Percentiles rank a stretch among this genome's conserved stretches.
phyloP scores from a whole-genome alignment of 2,888 invertebrate species.

The Callyntrura sp. region DNA sequence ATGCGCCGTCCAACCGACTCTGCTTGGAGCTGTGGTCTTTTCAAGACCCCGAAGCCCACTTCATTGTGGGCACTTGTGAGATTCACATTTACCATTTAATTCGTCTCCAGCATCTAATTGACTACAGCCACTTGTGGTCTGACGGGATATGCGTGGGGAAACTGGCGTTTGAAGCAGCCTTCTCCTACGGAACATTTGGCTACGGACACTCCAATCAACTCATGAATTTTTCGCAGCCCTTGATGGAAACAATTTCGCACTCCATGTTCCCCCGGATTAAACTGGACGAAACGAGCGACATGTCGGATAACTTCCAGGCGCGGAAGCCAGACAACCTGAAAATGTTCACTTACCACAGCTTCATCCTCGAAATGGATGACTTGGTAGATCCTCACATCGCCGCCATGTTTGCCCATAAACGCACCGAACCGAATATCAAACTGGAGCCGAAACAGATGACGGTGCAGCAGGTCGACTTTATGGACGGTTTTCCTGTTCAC shows the following conservation, averaged over 20 bases:
- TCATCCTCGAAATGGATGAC: conserved; percentile 77
- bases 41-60: conserved; percentile 82
- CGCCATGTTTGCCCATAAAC: conserved; percentile 1
- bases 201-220: conserved; percentile 82
- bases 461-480: conserved; percentile 80
- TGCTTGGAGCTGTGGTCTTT: conserved; percentile 82
- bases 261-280: conserved; percentile 82
- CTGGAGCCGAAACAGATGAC: conserved; percentile 73
- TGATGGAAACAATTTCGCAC: conserved; percentile 79
- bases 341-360: conserved; percentile 76
- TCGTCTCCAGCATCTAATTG: conserved; percentile 77
- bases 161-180: conserved; percentile 79
- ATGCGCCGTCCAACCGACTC: conserved; percentile 76
- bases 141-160: conserved; percentile 76
- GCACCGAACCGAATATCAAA: conserved; percentile 17
- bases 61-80: conserved; percentile 75
- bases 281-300: conserved; percentile 66
- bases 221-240: conserved; percentile 76
- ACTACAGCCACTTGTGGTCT: conserved; percentile 68
- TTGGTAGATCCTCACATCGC: conserved; percentile 22
- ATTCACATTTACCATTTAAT: conserved; percentile 79
- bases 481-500: conserved; percentile 77
- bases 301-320: conserved; percentile 73
- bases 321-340: conserved; percentile 77
- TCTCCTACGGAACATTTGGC: conserved; percentile 80